These are phyloP conservation scores for Oreocharis arfaki DNA, from an alignment of 2,113 vertebrate species.

Conservation along the genomic window DNA sequence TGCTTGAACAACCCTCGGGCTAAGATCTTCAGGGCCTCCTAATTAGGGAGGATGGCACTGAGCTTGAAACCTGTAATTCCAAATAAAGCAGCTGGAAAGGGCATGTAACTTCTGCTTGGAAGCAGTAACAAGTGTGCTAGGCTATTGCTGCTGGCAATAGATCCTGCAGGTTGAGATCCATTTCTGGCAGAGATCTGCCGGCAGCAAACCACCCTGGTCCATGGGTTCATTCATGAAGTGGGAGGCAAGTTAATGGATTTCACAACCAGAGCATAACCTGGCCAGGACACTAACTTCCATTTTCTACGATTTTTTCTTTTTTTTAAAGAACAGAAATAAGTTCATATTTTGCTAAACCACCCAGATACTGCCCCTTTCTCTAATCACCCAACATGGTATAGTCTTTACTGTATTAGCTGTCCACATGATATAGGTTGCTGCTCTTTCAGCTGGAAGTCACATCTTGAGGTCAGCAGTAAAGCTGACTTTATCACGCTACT, in stretches of 20 bases:
- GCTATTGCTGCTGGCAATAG: neutral
- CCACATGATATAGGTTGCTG: neutral
- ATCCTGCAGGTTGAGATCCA: neutral
- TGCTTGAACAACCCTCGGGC: conserved; percentile 60
- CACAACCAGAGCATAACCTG: neutral
- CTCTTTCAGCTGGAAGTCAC: neutral
- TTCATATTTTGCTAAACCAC: neutral
- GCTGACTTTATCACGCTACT: neutral
- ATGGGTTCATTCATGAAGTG: neutral
- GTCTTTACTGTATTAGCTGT: neutral
- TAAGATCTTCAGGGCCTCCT: conserved; percentile 66
- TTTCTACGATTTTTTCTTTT: neutral
- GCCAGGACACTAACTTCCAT: neutral
- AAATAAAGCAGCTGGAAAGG: conserved; percentile 45
- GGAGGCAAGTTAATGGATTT: neutral
- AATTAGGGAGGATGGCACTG: conserved; percentile 66
- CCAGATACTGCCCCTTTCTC: neutral
- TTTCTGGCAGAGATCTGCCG: neutral
- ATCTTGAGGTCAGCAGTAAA: neutral
- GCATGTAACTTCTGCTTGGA: neutral
- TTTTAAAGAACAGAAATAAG: neutral
- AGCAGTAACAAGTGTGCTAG: neutral
- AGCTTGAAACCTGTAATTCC: conserved; percentile 49
- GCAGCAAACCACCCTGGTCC: neutral
- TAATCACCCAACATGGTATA: neutral